A percentile compares a stretch with the other conserved stretches of the same genome.
Conservation (phyloP, 2,797 vertebrate genomes). For the Tinamus major region DNA sequence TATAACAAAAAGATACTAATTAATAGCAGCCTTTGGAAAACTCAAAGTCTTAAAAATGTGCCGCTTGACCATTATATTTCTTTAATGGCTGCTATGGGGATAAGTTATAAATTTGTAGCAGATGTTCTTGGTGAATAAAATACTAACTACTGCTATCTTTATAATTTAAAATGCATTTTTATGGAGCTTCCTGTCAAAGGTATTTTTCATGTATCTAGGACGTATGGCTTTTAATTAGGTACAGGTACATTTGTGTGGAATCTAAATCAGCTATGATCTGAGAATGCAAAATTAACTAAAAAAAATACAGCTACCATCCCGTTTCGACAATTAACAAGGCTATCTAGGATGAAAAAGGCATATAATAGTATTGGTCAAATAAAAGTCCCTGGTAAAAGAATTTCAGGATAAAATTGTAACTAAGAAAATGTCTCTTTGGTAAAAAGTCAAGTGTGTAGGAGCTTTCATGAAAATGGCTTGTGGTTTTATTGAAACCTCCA, state of each 20-base stretch:
- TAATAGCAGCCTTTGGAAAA: not conserved
- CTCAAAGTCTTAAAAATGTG: not conserved
- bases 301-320: not conserved
- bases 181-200: not conserved
- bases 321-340: not conserved
- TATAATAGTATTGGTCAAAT: not conserved
- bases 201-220: not conserved
- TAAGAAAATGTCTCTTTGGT: not conserved
- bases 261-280: not conserved
- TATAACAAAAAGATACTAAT: not conserved
- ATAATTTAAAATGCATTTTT: constrained; percentile 20
- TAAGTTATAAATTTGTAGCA: not conserved
- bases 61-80: not conserved
- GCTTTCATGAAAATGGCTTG: not conserved
- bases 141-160: not conserved
- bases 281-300: not conserved
- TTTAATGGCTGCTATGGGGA: not conserved
- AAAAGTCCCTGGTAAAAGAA: not conserved
- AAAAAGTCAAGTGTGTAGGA: not conserved
- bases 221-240: not conserved
- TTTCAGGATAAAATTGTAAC: not conserved
- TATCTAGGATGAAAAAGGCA: not conserved
- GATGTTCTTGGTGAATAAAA: not conserved
- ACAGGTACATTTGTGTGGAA: not conserved
- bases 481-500: not conserved